phyloP scores from a whole-genome alignment of 1,140 invertebrate genomes.

The Panulirus ornatus region DNA sequence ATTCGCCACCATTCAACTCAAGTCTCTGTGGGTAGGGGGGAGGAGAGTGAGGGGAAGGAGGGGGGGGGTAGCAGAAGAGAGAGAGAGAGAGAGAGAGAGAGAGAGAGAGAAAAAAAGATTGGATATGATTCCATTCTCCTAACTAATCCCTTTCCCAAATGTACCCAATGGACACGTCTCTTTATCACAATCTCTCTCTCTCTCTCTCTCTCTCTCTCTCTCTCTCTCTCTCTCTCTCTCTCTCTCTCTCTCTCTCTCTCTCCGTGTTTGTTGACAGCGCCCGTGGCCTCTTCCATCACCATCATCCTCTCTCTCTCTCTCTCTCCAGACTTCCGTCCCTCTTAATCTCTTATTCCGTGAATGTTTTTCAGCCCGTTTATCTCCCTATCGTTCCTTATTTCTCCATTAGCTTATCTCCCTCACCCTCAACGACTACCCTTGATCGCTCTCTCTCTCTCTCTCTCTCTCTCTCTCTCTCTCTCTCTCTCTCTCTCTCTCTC shows the following conservation, averaged over 20 bases:
- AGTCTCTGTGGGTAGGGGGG: no score
- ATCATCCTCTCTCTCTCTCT: not conserved
- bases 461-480: not conserved
- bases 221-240: conserved; percentile 19
- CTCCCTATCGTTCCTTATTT: not conserved
- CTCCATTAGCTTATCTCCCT: not conserved
- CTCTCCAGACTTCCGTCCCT: not conserved
- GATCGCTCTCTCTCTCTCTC: no score
- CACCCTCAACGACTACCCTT: not conserved
- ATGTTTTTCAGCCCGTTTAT: not conserved
- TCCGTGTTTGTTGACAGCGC: not conserved
- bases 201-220: conserved; percentile 9
- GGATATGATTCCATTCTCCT: not conserved
- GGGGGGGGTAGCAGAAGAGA: not conserved
- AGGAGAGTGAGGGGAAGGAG: not conserved
- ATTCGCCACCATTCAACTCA: not conserved
- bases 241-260: not conserved
- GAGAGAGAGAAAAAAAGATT: not conserved
- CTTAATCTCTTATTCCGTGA: not conserved
- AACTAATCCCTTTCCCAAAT: not conserved
- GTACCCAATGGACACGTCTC: not conserved
- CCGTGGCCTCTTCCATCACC: conserved; percentile 1
- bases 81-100: no score
- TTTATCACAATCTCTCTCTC: conserved; percentile 6
- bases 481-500: conserved; percentile 12